Evolutionary conservation across 1,140 invertebrate genomes (phyloP).

Genomic region (Gryon sp.): DNA sequence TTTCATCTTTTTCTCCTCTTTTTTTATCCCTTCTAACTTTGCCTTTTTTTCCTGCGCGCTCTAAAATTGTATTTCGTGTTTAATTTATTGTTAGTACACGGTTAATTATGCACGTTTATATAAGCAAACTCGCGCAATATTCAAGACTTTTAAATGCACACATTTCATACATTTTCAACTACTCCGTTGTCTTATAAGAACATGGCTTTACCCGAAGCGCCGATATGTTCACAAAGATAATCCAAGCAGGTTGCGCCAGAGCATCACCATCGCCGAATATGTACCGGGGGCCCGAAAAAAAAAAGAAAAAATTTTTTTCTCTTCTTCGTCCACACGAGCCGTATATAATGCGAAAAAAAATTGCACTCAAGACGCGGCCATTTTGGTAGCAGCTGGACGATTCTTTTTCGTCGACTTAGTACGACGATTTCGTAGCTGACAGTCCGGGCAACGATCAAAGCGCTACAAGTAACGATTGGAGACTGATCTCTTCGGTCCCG

Average conservation of each 20-base stretch:
- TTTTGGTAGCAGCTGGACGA: constrained; percentile 68
- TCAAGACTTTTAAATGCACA: too few species aligned
- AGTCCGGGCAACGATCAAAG: constrained; percentile 48
- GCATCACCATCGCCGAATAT: constrained; percentile 57
- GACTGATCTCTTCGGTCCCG: constrained; percentile 56
- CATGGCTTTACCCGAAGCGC: constrained; percentile 31
- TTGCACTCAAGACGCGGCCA: constrained; percentile 69
- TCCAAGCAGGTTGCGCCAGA: constrained; percentile 24
- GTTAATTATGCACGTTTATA: too few species aligned
- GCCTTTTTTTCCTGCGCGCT: too few species aligned
- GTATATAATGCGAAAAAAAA: constrained; percentile 13
- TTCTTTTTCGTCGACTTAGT: constrained; percentile 40
- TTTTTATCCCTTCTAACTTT: too few species aligned
- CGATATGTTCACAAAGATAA: constrained; percentile 40
- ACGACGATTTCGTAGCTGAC: constrained; percentile 43
- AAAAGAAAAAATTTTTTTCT: too few species aligned
- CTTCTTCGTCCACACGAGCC: constrained; percentile 10
- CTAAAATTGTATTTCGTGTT: too few species aligned
- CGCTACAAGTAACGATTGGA: constrained; percentile 55
- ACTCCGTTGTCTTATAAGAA: not conserved
- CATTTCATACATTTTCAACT: not conserved
- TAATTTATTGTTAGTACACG: too few species aligned
- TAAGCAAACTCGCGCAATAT: too few species aligned
- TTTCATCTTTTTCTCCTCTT: too few species aligned
- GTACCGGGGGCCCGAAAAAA: not conserved